A percentile compares a stretch with the other conserved stretches of the same genome.
phyloP scores from a whole-genome alignment of 2,888 invertebrate species.

The Fragum fragum region DNA sequence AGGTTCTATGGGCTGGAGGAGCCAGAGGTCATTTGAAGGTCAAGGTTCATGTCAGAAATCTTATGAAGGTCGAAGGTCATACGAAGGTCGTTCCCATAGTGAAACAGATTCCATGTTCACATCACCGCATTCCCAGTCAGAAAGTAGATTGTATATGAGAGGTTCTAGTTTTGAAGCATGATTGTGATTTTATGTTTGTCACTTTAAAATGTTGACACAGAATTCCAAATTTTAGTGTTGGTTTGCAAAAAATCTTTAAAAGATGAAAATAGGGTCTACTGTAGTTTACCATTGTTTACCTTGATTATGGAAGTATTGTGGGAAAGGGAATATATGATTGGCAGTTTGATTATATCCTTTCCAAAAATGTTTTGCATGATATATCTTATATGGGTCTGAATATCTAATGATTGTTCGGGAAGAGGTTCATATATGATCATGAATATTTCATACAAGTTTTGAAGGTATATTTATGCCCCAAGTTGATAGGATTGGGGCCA shows the following conservation, averaged over 20 bases:
- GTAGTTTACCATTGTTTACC: too few relatives aligned
- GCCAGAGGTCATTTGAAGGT: constrained; percentile 81
- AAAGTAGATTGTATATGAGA: constrained; percentile 18
- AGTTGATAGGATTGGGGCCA: too few relatives aligned
- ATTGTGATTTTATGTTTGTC: background rate
- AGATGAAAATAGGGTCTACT: too few relatives aligned
- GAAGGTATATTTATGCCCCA: background rate
- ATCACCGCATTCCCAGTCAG: constrained; percentile 45
- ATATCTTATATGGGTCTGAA: too few relatives aligned
- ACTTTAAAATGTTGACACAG: too few relatives aligned
- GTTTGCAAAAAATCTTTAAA: background rate
- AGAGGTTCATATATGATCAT: background rate
- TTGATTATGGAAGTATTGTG: background rate
- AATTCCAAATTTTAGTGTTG: too few relatives aligned
- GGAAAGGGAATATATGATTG: too few relatives aligned
- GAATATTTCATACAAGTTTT: background rate
- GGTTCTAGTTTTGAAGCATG: constrained; percentile 25
- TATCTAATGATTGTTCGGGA: background rate
- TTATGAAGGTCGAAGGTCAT: constrained; percentile 51
- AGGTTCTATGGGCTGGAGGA: constrained; percentile 76
- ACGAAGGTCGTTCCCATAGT: constrained; percentile 66
- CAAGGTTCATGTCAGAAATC: constrained; percentile 52
- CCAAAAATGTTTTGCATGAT: too few relatives aligned
- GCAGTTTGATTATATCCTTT: too few relatives aligned
- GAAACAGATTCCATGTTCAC: constrained; percentile 81